phyloP scores from a whole-genome alignment of 1,140 invertebrate genomes.

The Diploscapter pachys region DNA sequence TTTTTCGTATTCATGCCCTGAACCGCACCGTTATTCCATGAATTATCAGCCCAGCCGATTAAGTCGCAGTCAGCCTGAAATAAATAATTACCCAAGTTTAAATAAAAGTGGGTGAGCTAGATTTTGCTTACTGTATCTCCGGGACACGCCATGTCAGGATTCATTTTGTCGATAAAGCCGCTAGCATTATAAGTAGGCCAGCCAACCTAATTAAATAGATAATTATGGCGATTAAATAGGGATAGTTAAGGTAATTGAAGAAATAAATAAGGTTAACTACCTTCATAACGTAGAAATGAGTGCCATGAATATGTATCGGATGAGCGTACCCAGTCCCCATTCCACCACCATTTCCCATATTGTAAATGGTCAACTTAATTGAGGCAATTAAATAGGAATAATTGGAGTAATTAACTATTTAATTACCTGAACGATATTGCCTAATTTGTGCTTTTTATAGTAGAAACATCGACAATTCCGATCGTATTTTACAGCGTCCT shows the following conservation, averaged over 20 bases:
- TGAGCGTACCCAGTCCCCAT: conserved; percentile 50
- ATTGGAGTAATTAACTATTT: too few relatives aligned
- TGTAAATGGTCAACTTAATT: conserved; percentile 49
- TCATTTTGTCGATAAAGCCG: conserved; percentile 24
- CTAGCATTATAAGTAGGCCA: conserved; percentile 25
- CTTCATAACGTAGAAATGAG: conserved; percentile 55
- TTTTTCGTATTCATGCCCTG: conserved; percentile 27
- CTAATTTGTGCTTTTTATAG: conserved; percentile 46
- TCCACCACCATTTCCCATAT: conserved; percentile 52
- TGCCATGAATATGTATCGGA: conserved; percentile 53
- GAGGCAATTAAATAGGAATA: too few relatives aligned
- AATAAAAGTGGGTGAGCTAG: not conserved
- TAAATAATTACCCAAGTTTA: not conserved
- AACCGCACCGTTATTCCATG: conserved; percentile 13
- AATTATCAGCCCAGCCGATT: not conserved
- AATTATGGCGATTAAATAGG: conserved; percentile 50
- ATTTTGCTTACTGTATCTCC: conserved; percentile 6
- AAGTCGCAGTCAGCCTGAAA: not conserved
- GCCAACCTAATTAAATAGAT: conserved; percentile 48
- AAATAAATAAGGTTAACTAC: conserved; percentile 47
- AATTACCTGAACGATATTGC: conserved; percentile 43
- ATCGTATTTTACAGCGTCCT: conserved; percentile 30
- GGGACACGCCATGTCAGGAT: conserved; percentile 23
- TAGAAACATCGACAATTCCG: conserved; percentile 49
- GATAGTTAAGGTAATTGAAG: conserved; percentile 7